Evolutionary conservation across 2,888 invertebrate genomes (phyloP).

Genomic region (Sinodicranocentrus sp.): DNA sequence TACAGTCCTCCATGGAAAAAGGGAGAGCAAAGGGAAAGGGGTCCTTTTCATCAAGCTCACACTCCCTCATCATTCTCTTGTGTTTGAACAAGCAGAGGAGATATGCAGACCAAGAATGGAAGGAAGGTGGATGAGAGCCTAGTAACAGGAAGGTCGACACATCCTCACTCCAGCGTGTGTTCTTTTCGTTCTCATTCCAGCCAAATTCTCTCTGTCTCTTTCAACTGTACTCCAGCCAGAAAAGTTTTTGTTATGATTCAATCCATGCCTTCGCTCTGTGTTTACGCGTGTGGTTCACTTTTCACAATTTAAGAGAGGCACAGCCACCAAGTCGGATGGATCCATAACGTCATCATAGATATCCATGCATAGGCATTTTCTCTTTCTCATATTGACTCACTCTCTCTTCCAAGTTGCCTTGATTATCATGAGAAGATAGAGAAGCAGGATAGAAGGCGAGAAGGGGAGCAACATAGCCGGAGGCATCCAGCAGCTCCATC

Average conservation of each 20-base stretch:
- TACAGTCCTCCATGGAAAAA: too few species aligned
- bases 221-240: too few species aligned
- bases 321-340: slow-evolving; percentile 54
- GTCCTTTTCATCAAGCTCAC: too few species aligned
- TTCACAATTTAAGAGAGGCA: slow-evolving; percentile 10
- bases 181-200: too few species aligned
- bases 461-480: slow-evolving; percentile 30
- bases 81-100: too few species aligned
- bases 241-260: slow-evolving; percentile 8
- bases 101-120: too few species aligned
- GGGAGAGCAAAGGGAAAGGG: too few species aligned
- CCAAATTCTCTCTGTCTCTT: slow-evolving; percentile 1
- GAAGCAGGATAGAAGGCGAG: neutral
- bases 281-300: slow-evolving; percentile 18
- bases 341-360: too few species aligned
- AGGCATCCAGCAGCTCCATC: slow-evolving; percentile 34
- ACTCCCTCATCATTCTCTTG: too few species aligned
- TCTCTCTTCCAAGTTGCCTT: too few species aligned
- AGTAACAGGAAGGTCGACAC: slow-evolving; percentile 1
- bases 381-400: slow-evolving; percentile 1
- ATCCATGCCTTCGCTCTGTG: slow-evolving; percentile 10
- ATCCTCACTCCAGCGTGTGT: too few species aligned
- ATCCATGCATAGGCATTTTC: too few species aligned
- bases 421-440: neutral
- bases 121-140: neutral